Conservation (phyloP, 2,797 vertebrate species). For the Glossophaga mutica region DNA sequence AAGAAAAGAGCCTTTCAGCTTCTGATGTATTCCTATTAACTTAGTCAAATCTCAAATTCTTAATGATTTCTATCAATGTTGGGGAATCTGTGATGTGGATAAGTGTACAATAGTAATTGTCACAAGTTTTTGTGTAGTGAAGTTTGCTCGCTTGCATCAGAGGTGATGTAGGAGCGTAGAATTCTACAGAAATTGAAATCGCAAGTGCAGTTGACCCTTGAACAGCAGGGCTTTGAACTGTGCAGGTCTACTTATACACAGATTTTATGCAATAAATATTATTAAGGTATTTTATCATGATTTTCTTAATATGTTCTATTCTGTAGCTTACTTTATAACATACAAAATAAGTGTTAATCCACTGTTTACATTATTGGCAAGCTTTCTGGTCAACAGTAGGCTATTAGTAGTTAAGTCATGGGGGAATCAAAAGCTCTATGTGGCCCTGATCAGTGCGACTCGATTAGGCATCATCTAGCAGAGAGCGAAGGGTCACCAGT, state of each 20-base stretch:
- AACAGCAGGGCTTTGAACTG: neutral
- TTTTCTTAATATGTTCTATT: neutral
- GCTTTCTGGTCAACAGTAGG: neutral
- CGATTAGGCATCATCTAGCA: neutral
- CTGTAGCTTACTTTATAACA: neutral
- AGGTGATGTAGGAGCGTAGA: neutral
- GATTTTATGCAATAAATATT: neutral
- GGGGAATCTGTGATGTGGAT: neutral
- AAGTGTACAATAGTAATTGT: neutral
- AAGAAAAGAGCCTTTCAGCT: neutral
- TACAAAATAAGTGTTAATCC: neutral
- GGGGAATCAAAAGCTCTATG: neutral
- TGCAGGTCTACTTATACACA: neutral
- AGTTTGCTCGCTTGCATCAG: neutral
- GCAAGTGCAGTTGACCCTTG: neutral
- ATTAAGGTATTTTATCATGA: neutral
- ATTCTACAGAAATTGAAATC: neutral
- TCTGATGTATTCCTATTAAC: neutral
- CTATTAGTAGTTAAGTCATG: neutral
- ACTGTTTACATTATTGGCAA: neutral
- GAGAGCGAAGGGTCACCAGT: neutral
- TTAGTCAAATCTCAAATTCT: neutral
- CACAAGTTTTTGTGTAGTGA: neutral
- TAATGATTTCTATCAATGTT: neutral
- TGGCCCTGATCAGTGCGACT: neutral